Evolutionary conservation across 2,113 vertebrate species (phyloP).

Genomic region (Ancistrus triradiatus): DNA sequence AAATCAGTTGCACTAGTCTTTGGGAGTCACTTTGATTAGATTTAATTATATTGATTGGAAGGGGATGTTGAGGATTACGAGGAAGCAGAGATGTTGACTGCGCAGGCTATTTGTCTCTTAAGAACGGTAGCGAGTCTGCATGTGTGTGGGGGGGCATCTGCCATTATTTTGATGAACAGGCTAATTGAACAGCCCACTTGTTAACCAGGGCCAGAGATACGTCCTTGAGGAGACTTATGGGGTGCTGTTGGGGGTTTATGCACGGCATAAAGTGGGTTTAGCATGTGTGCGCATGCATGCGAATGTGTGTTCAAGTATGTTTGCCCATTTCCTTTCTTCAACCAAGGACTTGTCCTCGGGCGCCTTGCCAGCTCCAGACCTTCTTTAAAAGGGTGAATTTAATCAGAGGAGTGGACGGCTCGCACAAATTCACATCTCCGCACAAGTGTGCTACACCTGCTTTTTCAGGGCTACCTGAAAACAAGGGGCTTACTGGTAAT

Average conservation of each 20-base stretch:
- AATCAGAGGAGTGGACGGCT: slow-evolving; percentile 31
- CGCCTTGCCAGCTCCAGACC: slow-evolving; percentile 37
- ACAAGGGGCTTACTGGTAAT: slow-evolving; percentile 46
- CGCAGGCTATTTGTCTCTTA: slow-evolving; percentile 71
- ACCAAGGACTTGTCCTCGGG: slow-evolving; percentile 57
- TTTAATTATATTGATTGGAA: slow-evolving; percentile 42
- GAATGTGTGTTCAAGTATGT: slow-evolving; percentile 26
- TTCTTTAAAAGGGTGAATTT: slow-evolving; percentile 51
- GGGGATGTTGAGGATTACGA: slow-evolving; percentile 43
- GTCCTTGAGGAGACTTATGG: slow-evolving; percentile 63
- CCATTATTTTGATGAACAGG: slow-evolving; percentile 78
- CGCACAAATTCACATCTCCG: slow-evolving; percentile 22
- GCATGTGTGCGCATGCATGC: slow-evolving; percentile 25
- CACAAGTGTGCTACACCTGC: slow-evolving; percentile 38
- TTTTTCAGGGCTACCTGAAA: slow-evolving; percentile 17
- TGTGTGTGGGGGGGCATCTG: slow-evolving; percentile 69
- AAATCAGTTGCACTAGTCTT: no score
- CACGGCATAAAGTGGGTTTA: slow-evolving; percentile 59
- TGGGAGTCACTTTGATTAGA: neutral
- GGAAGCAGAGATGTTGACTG: slow-evolving; percentile 5
- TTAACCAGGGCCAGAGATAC: slow-evolving; percentile 58
- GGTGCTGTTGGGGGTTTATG: slow-evolving; percentile 40
- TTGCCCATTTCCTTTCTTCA: slow-evolving; percentile 38
- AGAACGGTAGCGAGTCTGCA: slow-evolving; percentile 57
- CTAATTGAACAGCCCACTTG: slow-evolving; percentile 57